Percentiles rank a stretch among this genome's conserved stretches.
These are phyloP conservation scores for Triplophysa tibetana DNA, from an alignment of 2,113 vertebrate species.

Conservation along the genomic window DNA sequence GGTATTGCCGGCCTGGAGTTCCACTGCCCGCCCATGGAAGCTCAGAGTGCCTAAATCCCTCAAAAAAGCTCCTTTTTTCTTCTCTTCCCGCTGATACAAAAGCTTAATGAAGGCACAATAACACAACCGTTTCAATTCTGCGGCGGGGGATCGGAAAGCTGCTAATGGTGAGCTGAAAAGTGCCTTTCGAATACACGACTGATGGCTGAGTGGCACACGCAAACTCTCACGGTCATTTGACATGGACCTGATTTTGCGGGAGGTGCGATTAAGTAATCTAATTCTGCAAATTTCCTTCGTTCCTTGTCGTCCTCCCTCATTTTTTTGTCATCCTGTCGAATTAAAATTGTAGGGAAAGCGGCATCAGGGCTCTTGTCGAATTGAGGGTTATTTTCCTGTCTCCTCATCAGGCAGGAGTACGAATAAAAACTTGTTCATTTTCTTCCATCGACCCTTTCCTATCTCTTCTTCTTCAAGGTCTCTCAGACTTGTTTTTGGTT, in stretches of 20 bases:
- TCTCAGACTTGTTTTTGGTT: conserved; percentile 43
- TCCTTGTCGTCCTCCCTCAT: background rate
- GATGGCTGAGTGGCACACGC: background rate
- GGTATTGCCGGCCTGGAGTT: conserved; percentile 56
- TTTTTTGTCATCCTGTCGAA: conserved; percentile 2
- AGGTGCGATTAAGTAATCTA: conserved; percentile 4
- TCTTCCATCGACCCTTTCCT: conserved; percentile 10
- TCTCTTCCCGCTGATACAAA: conserved; percentile 48
- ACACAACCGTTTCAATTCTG: conserved; percentile 44
- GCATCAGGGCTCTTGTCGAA: background rate
- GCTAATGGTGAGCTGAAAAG: conserved; percentile 45
- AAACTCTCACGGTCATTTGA: background rate
- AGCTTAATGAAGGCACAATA: conserved; percentile 58
- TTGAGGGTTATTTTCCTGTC: conserved; percentile 16
- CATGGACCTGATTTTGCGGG: background rate
- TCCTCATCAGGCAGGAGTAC: background rate
- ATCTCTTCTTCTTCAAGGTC: background rate
- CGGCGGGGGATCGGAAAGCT: conserved; percentile 34
- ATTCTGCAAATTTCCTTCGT: background rate
- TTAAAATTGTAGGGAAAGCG: background rate
- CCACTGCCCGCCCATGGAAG: conserved; percentile 53
- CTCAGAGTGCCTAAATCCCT: conserved; percentile 59
- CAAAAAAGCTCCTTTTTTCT: conserved; percentile 51
- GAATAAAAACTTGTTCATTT: background rate
- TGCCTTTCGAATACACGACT: conserved; percentile 29